These are phyloP conservation scores for Heliothis peltigera DNA, from an alignment of 2,888 invertebrate genomes.

Conservation along the genomic window DNA sequence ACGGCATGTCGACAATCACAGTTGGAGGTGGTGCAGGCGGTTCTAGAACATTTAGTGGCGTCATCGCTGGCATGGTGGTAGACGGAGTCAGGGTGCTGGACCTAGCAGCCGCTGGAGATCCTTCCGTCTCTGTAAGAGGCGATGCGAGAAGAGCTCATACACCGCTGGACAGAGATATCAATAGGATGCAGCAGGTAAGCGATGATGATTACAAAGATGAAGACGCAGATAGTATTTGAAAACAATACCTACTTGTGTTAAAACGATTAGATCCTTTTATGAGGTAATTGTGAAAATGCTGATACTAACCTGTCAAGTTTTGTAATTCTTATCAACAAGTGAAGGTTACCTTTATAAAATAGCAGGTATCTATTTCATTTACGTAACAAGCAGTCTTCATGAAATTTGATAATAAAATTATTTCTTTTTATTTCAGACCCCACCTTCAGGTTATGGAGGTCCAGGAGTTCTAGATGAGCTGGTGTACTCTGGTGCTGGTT, in stretches of 20 bases:
- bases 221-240: too few species aligned
- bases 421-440: slow-evolving; percentile 90
- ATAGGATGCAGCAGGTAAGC: slow-evolving; percentile 95
- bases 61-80: slow-evolving; percentile 96
- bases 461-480: slow-evolving; percentile 95
- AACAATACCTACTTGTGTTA: too few species aligned
- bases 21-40: slow-evolving; percentile 94
- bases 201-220: background rate
- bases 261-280: too few species aligned
- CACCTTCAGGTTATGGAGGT: slow-evolving; percentile 93
- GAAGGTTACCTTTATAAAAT: too few species aligned
- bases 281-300: background rate
- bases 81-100: slow-evolving; percentile 96
- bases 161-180: slow-evolving; percentile 94
- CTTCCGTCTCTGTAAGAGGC: slow-evolving; percentile 93
- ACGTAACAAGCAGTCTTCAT: background rate
- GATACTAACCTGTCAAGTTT: too few species aligned
- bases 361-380: too few species aligned
- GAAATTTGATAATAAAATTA: background rate
- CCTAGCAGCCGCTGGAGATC: slow-evolving; percentile 95
- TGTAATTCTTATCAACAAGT: too few species aligned
- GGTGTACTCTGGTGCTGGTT: slow-evolving; percentile 97
- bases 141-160: slow-evolving; percentile 95
- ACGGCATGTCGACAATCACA: slow-evolving; percentile 96
- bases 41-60: slow-evolving; percentile 95